Conservation (phyloP, 2,888 invertebrate species). For the Furcula furcula region DNA sequence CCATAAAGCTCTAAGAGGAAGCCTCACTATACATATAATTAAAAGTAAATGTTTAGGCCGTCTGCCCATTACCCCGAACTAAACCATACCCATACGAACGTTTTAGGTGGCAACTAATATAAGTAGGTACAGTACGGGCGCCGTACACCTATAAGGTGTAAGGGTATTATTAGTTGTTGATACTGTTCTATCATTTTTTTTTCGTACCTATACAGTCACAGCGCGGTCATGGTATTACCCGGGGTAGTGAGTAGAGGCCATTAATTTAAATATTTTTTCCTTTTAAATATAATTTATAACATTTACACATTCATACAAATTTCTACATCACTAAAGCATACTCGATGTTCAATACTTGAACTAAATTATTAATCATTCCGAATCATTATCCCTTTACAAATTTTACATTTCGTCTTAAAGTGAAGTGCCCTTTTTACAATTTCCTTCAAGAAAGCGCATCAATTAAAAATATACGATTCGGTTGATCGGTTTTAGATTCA, state of each 20-base stretch:
- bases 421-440: slow-evolving; percentile 37
- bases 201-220: too few species aligned
- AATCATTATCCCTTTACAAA: slow-evolving; percentile 36
- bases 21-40: slow-evolving; percentile 76
- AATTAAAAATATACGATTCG: slow-evolving; percentile 37
- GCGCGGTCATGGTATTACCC: too few species aligned
- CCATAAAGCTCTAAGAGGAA: slow-evolving; percentile 79
- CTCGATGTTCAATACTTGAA: slow-evolving; percentile 69
- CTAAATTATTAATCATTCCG: slow-evolving; percentile 44
- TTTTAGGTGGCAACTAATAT: too few species aligned
- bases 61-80: slow-evolving; percentile 55
- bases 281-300: slow-evolving; percentile 70
- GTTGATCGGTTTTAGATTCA: slow-evolving; percentile 62
- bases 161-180: too few species aligned
- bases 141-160: too few species aligned
- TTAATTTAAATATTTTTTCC: slow-evolving; percentile 39
- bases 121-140: too few species aligned
- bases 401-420: slow-evolving; percentile 37
- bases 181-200: too few species aligned
- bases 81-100: too few species aligned
- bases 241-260: too few species aligned
- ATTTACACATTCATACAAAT: slow-evolving; percentile 76
- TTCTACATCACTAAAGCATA: slow-evolving; percentile 66
- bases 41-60: slow-evolving; percentile 56
- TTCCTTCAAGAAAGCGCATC: slow-evolving; percentile 40